Evolutionary conservation across 1,140 invertebrate species (phyloP).

Genomic region (Nixonia krombeini): DNA sequence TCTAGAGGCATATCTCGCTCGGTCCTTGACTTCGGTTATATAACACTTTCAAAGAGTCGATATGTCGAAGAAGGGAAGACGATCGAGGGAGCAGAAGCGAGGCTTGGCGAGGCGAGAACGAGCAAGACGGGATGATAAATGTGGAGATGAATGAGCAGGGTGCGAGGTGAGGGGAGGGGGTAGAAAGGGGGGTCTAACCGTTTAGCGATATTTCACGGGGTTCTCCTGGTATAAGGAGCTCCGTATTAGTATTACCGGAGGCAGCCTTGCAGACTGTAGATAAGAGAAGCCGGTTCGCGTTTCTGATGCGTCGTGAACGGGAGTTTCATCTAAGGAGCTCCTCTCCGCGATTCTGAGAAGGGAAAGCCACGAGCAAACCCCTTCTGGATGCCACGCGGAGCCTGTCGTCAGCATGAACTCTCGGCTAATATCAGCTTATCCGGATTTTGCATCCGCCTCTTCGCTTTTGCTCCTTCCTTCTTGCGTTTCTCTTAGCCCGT

Average conservation of each 20-base stretch:
- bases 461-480: slow-evolving; percentile 19
- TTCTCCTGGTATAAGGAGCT: slow-evolving; percentile 54
- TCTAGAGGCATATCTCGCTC: no score
- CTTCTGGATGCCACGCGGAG: slow-evolving; percentile 45
- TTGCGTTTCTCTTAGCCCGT: slow-evolving; percentile 2
- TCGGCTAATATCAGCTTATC: slow-evolving; percentile 66
- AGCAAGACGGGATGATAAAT: slow-evolving; percentile 13
- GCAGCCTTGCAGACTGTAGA: slow-evolving; percentile 71
- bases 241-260: slow-evolving; percentile 65
- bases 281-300: slow-evolving; percentile 60
- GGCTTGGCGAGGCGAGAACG: no score
- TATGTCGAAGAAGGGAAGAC: no score
- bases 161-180: slow-evolving; percentile 1
- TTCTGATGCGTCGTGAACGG: slow-evolving; percentile 54
- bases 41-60: no score
- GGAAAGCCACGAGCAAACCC: slow-evolving; percentile 59
- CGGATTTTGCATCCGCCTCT: slow-evolving; percentile 53
- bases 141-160: no score
- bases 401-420: slow-evolving; percentile 39
- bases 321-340: slow-evolving; percentile 51
- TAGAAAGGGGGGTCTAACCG: slow-evolving; percentile 45
- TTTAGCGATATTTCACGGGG: slow-evolving; percentile 70
- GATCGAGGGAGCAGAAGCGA: no score
- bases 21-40: no score
- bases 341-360: slow-evolving; percentile 36